Evolutionary conservation across 2,113 vertebrate genomes (phyloP), one percentile per base, ranked within the genome.

Genomic region (Siphamia tubifer): DNA sequence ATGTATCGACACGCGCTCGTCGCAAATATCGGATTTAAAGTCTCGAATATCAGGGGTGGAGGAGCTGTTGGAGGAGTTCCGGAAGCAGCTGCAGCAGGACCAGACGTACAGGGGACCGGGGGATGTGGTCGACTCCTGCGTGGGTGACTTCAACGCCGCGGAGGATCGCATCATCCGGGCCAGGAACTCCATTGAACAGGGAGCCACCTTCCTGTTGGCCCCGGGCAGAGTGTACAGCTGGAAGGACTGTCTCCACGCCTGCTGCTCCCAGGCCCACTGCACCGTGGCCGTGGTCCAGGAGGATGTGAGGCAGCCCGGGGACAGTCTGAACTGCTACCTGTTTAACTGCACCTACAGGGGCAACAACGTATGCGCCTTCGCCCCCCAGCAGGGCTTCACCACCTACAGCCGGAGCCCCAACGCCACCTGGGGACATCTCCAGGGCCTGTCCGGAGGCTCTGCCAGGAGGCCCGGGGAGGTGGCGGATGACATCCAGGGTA

Each of bases 161-260:
- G 81, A 83, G 64, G 93, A 94, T 83, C 89, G 93, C 87, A 97
- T 98, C 93, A 98, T 98, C 87, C 94, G 94, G 74, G 92, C 96
- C 73, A 93, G 85, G 91, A 95, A 93, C 87, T 98, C 96, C 55
- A 91, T 97, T 51, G 94, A 94, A 61, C 94, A 93, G 21, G 96
- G 96, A 6, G 96, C 96, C 85, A 81, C 89, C 49, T 97, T 96
- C 91, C 89, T 98, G 49, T 77, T 92, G 34, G 93, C 93, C 0
- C 96, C 96, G 42, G 83, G 68, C n/a, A 56, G 72, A 4, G 93
- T 93, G 83, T 83, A 76, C 77, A 93, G 88, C 83, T 93, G 94
- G 93, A 87, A 82, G 77, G 94, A 95, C 79, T 98, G 96, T 49
- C 86, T 96, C 78, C 93, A 92, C 78, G 93, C 93, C 75, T 98